A percentile compares a stretch with the other conserved stretches of the same genome.
phyloP scores from a whole-genome alignment of 2,888 invertebrate species.

The Aplocera efformata region DNA sequence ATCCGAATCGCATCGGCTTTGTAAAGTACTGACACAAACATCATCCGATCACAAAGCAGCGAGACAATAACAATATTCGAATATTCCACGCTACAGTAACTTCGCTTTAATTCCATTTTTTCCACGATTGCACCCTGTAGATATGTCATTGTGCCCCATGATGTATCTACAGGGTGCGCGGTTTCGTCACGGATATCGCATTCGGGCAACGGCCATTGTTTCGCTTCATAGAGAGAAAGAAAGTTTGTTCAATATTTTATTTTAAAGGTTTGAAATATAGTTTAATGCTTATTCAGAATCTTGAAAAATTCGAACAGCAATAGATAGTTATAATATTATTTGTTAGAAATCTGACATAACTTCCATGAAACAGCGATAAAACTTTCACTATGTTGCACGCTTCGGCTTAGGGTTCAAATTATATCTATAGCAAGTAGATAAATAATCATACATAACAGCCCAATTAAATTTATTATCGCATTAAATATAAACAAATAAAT shows the following conservation, averaged over 20 bases:
- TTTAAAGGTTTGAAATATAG: background rate
- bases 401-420: too few species aligned
- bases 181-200: slow-evolving; percentile 63
- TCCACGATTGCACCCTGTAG: slow-evolving; percentile 45
- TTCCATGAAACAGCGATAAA: too few species aligned
- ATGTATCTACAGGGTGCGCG: slow-evolving; percentile 52
- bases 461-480: too few species aligned
- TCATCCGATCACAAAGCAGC: slow-evolving; percentile 9
- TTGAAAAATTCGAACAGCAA: too few species aligned
- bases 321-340: too few species aligned
- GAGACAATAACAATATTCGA: slow-evolving; percentile 57
- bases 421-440: too few species aligned
- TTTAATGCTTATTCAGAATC: too few species aligned
- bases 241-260: background rate
- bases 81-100: slow-evolving; percentile 61
- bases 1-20: slow-evolving; percentile 1
- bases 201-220: slow-evolving; percentile 42
- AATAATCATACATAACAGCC: too few species aligned
- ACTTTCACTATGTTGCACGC: too few species aligned
- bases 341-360: too few species aligned
- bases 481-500: too few species aligned
- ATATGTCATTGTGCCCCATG: slow-evolving; percentile 40
- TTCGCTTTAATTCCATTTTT: slow-evolving; percentile 65
- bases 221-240: slow-evolving; percentile 11
- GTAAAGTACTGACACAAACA: slow-evolving; percentile 6